A percentile compares a stretch with the other conserved stretches of the same genome.
Conservation (phyloP, 2,888 invertebrate genomes). For the Neoitamus cyanurus region DNA sequence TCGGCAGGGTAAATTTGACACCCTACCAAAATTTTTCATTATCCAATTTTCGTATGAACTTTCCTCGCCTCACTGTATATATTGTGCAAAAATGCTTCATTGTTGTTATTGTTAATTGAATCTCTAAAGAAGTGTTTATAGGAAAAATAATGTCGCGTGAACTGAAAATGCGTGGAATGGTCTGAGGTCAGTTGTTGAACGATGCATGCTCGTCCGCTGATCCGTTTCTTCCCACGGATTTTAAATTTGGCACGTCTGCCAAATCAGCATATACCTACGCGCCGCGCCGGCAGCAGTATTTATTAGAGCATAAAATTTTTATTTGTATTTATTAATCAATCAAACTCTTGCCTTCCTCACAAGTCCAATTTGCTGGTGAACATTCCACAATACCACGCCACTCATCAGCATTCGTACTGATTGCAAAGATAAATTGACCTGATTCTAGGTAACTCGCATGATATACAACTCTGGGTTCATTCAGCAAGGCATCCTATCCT, state of each 20-base stretch:
- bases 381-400: conserved; percentile 11
- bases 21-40: too few relatives aligned
- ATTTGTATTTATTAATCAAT: conserved; percentile 34
- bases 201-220: neutral
- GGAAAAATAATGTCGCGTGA: neutral
- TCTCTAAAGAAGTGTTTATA: neutral
- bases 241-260: neutral
- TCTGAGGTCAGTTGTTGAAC: neutral
- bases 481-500: neutral
- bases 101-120: neutral
- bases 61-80: too few relatives aligned
- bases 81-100: too few relatives aligned
- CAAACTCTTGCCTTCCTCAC: conserved; percentile 14
- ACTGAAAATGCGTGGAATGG: neutral
- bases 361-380: conserved; percentile 17
- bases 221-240: neutral
- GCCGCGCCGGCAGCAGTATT: neutral
- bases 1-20: too few relatives aligned
- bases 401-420: conserved; percentile 19
- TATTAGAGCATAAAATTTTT: conserved; percentile 15
- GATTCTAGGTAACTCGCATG: conserved; percentile 36
- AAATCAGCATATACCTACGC: neutral
- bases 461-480: conserved; percentile 21
- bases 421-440: conserved; percentile 44
- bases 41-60: too few relatives aligned